Conservation (phyloP, 2,888 invertebrate genomes). For the Tuta absoluta region DNA sequence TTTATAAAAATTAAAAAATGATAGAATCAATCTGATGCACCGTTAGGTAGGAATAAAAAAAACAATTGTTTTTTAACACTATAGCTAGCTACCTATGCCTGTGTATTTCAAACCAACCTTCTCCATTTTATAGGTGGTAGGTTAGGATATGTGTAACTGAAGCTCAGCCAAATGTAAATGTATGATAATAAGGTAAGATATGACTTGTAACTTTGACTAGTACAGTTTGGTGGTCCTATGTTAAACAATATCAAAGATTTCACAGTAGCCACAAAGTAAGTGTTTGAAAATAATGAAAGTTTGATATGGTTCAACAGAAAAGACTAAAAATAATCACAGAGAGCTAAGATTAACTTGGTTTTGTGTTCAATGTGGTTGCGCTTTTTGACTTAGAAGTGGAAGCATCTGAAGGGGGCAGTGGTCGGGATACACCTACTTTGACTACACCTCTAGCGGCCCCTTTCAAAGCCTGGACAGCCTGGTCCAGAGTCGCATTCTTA, state of each 20-base stretch:
- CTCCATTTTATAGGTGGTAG: constrained; percentile 41
- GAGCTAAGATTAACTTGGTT: constrained; percentile 68
- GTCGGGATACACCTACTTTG: constrained; percentile 94
- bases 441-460: constrained; percentile 95
- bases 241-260: constrained; percentile 7
- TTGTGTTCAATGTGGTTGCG: constrained; percentile 63
- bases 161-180: constrained; percentile 43
- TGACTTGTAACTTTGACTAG: constrained; percentile 74
- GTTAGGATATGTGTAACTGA: constrained; percentile 49
- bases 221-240: constrained; percentile 40
- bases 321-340: constrained; percentile 37
- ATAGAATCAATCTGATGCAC: background rate
- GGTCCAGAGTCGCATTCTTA: constrained; percentile 95
- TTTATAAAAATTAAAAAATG: background rate
- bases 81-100: constrained; percentile 28
- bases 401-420: constrained; percentile 80
- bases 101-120: constrained; percentile 32
- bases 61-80: no score
- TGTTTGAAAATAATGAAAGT: no score
- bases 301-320: constrained; percentile 12
- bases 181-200: constrained; percentile 67
- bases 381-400: constrained; percentile 63
- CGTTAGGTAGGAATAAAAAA: background rate
- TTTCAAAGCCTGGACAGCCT: constrained; percentile 97
- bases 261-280: background rate